These are phyloP conservation scores for Pyrgilauda ruficollis DNA, from an alignment of 2,113 vertebrate species.

Conservation along the genomic window DNA sequence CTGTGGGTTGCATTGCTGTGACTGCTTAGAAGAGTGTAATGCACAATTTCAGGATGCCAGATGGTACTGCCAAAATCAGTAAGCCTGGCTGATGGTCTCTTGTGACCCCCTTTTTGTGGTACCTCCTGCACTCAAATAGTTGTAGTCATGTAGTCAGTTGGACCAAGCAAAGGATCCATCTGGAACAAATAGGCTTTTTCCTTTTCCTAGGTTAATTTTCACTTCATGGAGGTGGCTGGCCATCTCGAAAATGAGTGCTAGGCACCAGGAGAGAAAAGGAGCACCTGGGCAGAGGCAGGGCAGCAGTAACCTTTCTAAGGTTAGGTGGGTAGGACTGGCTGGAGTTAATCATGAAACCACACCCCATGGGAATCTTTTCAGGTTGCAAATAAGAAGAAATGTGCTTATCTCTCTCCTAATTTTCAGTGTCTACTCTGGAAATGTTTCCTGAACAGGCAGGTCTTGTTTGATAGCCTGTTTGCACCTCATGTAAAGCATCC, in stretches of 20 bases:
- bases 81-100: neutral
- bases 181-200: neutral
- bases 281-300: neutral
- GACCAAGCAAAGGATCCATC: neutral
- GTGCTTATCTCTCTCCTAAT: neutral
- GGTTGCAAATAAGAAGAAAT: neutral
- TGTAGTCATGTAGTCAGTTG: neutral
- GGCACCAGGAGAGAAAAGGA: neutral
- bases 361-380: conserved; percentile 4
- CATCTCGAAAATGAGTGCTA: neutral
- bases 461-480: conserved; percentile 16
- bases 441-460: neutral
- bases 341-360: neutral
- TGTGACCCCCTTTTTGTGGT: neutral
- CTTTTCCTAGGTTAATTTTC: neutral
- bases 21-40: neutral
- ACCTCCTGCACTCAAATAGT: neutral
- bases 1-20: neutral
- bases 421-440: neutral
- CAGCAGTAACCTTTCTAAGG: neutral
- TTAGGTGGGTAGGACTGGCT: neutral
- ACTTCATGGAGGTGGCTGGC: neutral
- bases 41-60: neutral
- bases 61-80: neutral
- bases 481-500: neutral